Percentiles rank a stretch among this genome's conserved stretches.
These are phyloP conservation scores for Neoscelio sp. DNA, from an alignment of 2,888 invertebrate genomes.

Conservation along the genomic window DNA sequence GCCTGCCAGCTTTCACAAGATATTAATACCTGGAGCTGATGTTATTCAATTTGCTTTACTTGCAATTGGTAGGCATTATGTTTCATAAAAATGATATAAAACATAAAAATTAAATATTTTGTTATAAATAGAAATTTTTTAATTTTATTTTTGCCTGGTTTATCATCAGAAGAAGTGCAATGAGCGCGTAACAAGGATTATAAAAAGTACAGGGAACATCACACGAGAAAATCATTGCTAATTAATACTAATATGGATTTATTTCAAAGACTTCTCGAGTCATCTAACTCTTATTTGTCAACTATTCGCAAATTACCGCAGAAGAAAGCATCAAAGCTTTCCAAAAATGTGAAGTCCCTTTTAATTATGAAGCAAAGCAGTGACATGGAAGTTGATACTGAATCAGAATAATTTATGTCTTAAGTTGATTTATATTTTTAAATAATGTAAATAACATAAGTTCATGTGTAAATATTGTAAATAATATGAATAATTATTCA, in stretches of 20 bases:
- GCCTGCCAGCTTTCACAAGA: slow-evolving; percentile 37
- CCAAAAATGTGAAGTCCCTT: too few relatives aligned
- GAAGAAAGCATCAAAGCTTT: neutral
- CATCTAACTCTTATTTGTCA: neutral
- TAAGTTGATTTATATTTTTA: too few relatives aligned
- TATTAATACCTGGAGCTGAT: slow-evolving; percentile 33
- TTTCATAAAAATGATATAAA: slow-evolving; percentile 1
- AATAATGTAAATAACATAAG: too few relatives aligned
- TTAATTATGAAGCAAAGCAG: too few relatives aligned
- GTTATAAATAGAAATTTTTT: neutral
- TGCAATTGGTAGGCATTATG: slow-evolving; percentile 32
- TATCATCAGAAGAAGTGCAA: slow-evolving; percentile 20
- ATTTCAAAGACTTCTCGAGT: neutral
- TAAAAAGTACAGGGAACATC: slow-evolving; percentile 1
- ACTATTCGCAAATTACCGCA: neutral
- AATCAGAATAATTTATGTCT: too few relatives aligned
- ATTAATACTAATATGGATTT: slow-evolving; percentile 6
- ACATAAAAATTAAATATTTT: neutral
- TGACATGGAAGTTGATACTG: too few relatives aligned
- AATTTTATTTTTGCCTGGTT: neutral
- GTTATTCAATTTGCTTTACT: slow-evolving; percentile 24
- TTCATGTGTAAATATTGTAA: too few relatives aligned
- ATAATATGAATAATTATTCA: too few relatives aligned
- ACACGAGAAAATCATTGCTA: slow-evolving; percentile 4
- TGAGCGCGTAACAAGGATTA: slow-evolving; percentile 7